These are phyloP conservation scores for Beris chalybata DNA, from an alignment of 2,888 invertebrate genomes.

Conservation along the genomic window DNA sequence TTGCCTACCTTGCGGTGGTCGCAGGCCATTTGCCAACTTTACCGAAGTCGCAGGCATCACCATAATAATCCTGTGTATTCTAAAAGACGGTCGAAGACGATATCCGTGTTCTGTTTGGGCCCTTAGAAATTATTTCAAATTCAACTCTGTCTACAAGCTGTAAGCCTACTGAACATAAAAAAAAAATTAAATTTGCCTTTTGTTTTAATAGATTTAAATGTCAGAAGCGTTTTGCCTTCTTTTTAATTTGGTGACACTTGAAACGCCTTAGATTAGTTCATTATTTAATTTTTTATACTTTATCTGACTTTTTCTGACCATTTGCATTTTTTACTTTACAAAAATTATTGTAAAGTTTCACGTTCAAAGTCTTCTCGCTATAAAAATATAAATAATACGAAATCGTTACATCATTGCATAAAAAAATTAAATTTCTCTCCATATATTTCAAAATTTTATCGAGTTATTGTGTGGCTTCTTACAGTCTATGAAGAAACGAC, in stretches of 20 bases:
- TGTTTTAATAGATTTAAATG: slow-evolving; percentile 27
- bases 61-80: no score
- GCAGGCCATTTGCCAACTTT: no score
- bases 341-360: slow-evolving; percentile 33
- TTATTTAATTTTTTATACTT: slow-evolving; percentile 30
- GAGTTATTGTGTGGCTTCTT: not conserved
- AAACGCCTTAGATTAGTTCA: slow-evolving; percentile 34
- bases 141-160: no score
- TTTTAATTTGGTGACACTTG: slow-evolving; percentile 34
- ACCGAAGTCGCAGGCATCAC: no score
- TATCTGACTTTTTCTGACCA: slow-evolving; percentile 14
- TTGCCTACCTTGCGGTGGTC: no score
- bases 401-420: slow-evolving; percentile 13
- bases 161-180: slow-evolving; percentile 25
- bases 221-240: slow-evolving; percentile 29
- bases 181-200: slow-evolving; percentile 17
- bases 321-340: slow-evolving; percentile 23
- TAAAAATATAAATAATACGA: slow-evolving; percentile 3
- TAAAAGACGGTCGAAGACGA: no score
- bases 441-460: slow-evolving; percentile 22
- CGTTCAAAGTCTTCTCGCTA: slow-evolving; percentile 12
- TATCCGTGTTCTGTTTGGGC: no score
- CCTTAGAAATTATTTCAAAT: no score
- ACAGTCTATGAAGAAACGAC: not conserved
- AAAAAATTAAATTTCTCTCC: slow-evolving; percentile 16